phyloP scores from a whole-genome alignment of 2,113 vertebrate species.

The Arothron firmamentum region DNA sequence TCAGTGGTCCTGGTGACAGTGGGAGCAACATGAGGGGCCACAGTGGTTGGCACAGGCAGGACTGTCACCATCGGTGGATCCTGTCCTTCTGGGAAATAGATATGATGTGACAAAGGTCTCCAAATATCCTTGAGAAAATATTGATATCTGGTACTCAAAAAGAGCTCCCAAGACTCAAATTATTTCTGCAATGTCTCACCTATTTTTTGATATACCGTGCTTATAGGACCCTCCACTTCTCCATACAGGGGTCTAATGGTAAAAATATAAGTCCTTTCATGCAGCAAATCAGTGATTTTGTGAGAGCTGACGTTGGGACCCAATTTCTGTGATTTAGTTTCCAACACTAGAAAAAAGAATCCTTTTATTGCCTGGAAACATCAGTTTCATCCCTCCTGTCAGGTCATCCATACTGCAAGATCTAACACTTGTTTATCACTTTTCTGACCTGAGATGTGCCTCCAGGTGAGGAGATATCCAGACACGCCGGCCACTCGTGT shows the following conservation, averaged over 20 bases:
- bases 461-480: conserved; percentile 77
- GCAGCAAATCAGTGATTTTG: conserved; percentile 69
- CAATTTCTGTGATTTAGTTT: conserved; percentile 71
- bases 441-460: conserved; percentile 78
- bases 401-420: too few relatives aligned
- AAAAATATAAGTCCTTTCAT: conserved; percentile 78
- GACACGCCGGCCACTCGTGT: conserved; percentile 70
- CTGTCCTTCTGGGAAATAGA: conserved; percentile 56
- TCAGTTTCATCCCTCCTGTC: background rate
- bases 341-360: conserved; percentile 66
- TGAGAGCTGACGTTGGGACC: conserved; percentile 64
- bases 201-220: conserved; percentile 70
- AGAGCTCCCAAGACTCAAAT: background rate
- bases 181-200: conserved; percentile 57
- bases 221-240: conserved; percentile 73
- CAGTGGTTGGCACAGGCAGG: conserved; percentile 35
- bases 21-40: conserved; percentile 19
- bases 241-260: conserved; percentile 81
- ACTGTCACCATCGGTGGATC: conserved; percentile 23
- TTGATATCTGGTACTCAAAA: background rate
- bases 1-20: conserved; percentile 27
- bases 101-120: too few relatives aligned
- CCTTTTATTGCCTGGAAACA: background rate
- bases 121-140: too few relatives aligned
- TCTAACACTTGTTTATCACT: background rate